Evolutionary conservation across 2,113 vertebrate species (phyloP), one percentile per base, ranked within the genome.

Genomic region (Chloroceryle aenea): DNA sequence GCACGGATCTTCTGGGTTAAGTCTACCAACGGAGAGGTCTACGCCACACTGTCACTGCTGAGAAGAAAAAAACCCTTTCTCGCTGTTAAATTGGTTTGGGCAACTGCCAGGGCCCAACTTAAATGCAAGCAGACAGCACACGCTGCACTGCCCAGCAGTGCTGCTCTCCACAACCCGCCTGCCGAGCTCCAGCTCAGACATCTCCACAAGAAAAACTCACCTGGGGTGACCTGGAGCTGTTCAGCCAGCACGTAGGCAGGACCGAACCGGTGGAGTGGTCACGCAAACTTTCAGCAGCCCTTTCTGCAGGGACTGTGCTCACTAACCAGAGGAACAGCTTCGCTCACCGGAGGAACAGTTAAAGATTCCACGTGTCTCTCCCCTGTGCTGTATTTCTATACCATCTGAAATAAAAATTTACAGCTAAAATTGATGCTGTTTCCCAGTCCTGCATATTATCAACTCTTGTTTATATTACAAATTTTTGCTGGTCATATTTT

Each of bases 221-320:
- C 62, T 20, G 48, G n/a, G 52, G 86, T 53, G 12, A 59, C 79
- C 50, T 0, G 27, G 3, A 22, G 53, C 1, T 23, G 48, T 4
- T 42, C 15, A 16, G 45, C 2, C 7, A n/a, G 58, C 74, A 55
- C 1, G 1, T 6, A 43, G 5, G 1, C 25, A 3, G 48, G 61
- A 25, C 55, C 7, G 0, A 23, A 22, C 3, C 0, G 25, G 42
- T 15, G 19, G 4, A 38, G 52, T 0, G 8, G 34, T 32, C 58
- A 56, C 11, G 11, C 56, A 20, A 26, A 47, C 42, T 11, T 45
- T 32, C 40, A 42, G 62, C 12, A 0, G 4, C 11, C 8, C 58
- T 61, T 73, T 36, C 36, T 25, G 63, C 74, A 63, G 56, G 58
- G 52, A 17, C 8, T 10, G 2, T 8, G 43, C 58, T 71, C 6